Evolutionary conservation across 2,113 vertebrate species (phyloP).

Genomic region (Leptobrachium leishanense): DNA sequence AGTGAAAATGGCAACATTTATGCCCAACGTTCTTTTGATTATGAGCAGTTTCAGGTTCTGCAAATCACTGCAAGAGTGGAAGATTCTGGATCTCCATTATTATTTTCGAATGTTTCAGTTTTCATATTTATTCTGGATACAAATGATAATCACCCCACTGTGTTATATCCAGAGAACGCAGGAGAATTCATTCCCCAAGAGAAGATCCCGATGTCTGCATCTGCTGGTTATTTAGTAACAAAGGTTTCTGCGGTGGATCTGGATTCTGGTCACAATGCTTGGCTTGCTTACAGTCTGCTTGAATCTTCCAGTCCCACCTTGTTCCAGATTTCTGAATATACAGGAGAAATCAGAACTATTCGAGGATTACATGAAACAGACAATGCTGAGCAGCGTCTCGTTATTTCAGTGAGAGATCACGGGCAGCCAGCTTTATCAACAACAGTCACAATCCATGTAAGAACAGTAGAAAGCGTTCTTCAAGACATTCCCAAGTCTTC

Average conservation of each 20-base stretch:
- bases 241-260: slow-evolving; percentile 86
- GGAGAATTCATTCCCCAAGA: slow-evolving; percentile 71
- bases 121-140: slow-evolving; percentile 74
- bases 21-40: slow-evolving; percentile 75
- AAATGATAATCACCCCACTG: slow-evolving; percentile 73
- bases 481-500: slow-evolving; percentile 65
- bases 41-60: slow-evolving; percentile 69
- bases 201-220: slow-evolving; percentile 72
- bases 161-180: slow-evolving; percentile 72
- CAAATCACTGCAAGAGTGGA: slow-evolving; percentile 62
- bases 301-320: slow-evolving; percentile 78
- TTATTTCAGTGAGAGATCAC: slow-evolving; percentile 75
- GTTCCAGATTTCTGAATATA: slow-evolving; percentile 75
- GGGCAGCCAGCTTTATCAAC: slow-evolving; percentile 78
- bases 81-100: slow-evolving; percentile 66
- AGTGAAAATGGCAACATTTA: slow-evolving; percentile 75
- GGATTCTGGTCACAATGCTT: slow-evolving; percentile 82
- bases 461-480: slow-evolving; percentile 72
- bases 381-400: slow-evolving; percentile 69
- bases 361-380: slow-evolving; percentile 75
- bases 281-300: slow-evolving; percentile 77
- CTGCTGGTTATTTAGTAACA: slow-evolving; percentile 78
- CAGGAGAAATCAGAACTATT: slow-evolving; percentile 80
- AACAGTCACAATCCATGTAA: slow-evolving; percentile 76
- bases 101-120: slow-evolving; percentile 65